Evolutionary conservation across 1,140 invertebrate species (phyloP).

Genomic region (Ooceraea biroi): DNA sequence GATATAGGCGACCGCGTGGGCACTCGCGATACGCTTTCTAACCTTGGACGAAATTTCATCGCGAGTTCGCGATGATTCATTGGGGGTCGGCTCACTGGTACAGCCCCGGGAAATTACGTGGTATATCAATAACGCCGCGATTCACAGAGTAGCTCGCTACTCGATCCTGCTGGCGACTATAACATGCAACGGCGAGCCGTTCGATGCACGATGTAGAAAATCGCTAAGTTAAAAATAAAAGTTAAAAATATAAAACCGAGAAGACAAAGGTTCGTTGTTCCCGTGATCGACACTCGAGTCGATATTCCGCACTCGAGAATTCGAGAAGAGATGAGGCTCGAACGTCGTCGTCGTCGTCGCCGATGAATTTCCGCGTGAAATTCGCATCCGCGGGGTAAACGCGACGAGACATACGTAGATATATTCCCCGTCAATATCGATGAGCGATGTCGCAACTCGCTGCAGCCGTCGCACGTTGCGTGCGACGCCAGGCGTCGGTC

Average conservation of each 20-base stretch:
- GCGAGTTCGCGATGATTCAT: conserved; percentile 62
- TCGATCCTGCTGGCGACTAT: neutral
- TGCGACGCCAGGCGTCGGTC: conserved; percentile 75
- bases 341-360: too few relatives aligned
- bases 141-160: conserved; percentile 7
- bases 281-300: too few relatives aligned
- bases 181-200: too few relatives aligned
- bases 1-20: neutral
- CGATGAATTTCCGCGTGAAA: neutral
- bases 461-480: conserved; percentile 60
- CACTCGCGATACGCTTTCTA: conserved; percentile 35
- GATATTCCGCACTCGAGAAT: too few relatives aligned
- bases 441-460: conserved; percentile 35
- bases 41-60: conserved; percentile 47
- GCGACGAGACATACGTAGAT: neutral
- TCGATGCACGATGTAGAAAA: too few relatives aligned
- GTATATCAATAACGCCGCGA: conserved; percentile 59
- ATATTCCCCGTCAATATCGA: conserved; percentile 50
- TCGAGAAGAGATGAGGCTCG: too few relatives aligned
- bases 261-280: too few relatives aligned
- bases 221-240: too few relatives aligned
- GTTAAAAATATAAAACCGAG: too few relatives aligned
- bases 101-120: conserved; percentile 64
- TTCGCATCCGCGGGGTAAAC: neutral
- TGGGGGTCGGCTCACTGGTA: neutral